Evolutionary conservation across 2,797 vertebrate genomes (phyloP), one percentile per base, ranked within the genome.

Genomic region (Coregonus sp.): DNA sequence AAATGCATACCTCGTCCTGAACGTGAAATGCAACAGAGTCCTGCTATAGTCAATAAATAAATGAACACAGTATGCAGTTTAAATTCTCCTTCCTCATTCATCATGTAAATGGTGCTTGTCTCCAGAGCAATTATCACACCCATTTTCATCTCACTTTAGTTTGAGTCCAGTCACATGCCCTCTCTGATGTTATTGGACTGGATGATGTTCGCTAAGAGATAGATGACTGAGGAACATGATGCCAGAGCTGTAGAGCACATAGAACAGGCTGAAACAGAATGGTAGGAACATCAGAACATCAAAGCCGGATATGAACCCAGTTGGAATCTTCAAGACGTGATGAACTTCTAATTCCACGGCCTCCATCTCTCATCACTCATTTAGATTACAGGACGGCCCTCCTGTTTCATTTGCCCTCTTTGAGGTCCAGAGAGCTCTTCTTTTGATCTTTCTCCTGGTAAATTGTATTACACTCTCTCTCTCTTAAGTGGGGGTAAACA

Each of bases 301-400:
- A 6, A 56, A 16, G 54, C 2, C 54, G n/a, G 54, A n/a, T 56
- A 56, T 56, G 54, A 59, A 59, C 56, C 56, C 40, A 47, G 9
- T 59, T 18, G n/a, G 56, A n/a, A 59, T 18, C 18, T 59, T 18
- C 52, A 18, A 54, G 16, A 54, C 4, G 5, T 54, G 52, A 54
- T 59, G 18, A 59, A 59, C 18, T 59, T 59, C 56, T n/a, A 56
- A 56, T 56, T 56, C 56, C 56, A 59, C 7, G 1, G 56, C 59
- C 59, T 12, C 59, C 7, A 47, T 63, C 2, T 20, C 73, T 76
- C 70, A 70, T 70, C 69, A 20, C 11, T 20, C 14, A 70, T 18
- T 78, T 74, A 81, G 75, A 76, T 78, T 70, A 76, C 54, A 75
- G 77, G 71, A 72, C 67, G 14, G 29, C 54, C n/a, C 70, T 35